Conservation (phyloP, 30 jellyfish, hydroid and myxozoan species). For the Mastigias papua region DNA sequence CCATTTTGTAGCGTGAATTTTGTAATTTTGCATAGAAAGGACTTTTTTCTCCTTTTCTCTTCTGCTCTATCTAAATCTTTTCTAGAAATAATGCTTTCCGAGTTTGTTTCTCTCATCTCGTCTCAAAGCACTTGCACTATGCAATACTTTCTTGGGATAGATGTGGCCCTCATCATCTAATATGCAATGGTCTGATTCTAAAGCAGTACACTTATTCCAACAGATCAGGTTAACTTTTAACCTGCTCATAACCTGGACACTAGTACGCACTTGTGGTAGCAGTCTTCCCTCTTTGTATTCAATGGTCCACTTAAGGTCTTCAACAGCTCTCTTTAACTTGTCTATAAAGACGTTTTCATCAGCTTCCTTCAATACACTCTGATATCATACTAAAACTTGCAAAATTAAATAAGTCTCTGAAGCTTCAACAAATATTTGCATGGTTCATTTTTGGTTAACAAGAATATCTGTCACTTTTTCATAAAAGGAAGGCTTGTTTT, state of each 20-base stretch:
- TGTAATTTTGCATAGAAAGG: neutral
- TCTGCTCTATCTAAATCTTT: too few species aligned
- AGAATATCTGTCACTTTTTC: neutral
- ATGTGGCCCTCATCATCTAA: neutral
- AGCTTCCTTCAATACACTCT: neutral
- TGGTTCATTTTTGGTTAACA: too few species aligned
- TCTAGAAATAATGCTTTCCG: neutral
- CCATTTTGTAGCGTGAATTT: constrained; percentile 6
- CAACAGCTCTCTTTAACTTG: neutral
- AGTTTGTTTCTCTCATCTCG: neutral
- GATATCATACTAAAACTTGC: neutral
- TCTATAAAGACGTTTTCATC: neutral
- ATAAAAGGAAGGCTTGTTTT: neutral
- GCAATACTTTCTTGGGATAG: too few species aligned
- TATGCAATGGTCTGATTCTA: neutral
- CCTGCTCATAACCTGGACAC: neutral
- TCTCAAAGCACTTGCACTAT: neutral
- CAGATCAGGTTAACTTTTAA: neutral
- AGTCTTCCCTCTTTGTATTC: neutral
- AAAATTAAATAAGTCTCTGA: too few species aligned
- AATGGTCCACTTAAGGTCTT: neutral
- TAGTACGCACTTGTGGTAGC: neutral
- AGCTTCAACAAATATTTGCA: too few species aligned
- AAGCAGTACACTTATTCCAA: neutral
- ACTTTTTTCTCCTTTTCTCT: neutral